Conservation (phyloP, 2,113 vertebrate species). For the Brachionichthys hirsutus region DNA sequence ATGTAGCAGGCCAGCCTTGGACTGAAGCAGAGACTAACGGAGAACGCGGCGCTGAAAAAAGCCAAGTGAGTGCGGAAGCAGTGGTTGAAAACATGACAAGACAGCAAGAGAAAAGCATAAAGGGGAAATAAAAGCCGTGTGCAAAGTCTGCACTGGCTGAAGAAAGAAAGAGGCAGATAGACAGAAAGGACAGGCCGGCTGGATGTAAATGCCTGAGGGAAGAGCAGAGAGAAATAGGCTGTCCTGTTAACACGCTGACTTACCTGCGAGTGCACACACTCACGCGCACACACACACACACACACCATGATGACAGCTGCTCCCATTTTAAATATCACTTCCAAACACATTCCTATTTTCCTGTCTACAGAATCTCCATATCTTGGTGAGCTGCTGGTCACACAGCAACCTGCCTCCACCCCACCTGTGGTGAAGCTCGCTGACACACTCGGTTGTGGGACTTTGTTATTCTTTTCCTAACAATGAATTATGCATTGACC, state of each 20-base stretch:
- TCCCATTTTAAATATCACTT: conserved; percentile 58
- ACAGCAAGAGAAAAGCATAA: conserved; percentile 20
- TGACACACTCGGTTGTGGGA: conserved; percentile 53
- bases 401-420: conserved; percentile 32
- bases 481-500: conserved; percentile 77
- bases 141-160: conserved; percentile 5
- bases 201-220: conserved; percentile 29
- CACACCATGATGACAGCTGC: conserved; percentile 41
- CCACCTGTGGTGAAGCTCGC: conserved; percentile 45
- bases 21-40: conserved; percentile 14
- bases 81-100: conserved; percentile 40
- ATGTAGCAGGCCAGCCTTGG: neutral
- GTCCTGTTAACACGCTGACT: conserved; percentile 55
- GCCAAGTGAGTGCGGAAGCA: neutral
- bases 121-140: too few relatives aligned
- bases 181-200: conserved; percentile 38
- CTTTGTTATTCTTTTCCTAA: conserved; percentile 65
- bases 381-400: too few relatives aligned
- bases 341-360: conserved; percentile 34
- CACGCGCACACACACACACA: conserved; percentile 2
- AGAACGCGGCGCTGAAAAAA: conserved; percentile 5
- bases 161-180: conserved; percentile 30
- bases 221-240: conserved; percentile 44
- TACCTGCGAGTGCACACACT: conserved; percentile 24
- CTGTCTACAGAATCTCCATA: too few relatives aligned